Conservation (phyloP, 2,888 invertebrate species). For the Acanthococcus lagerstroemiae region DNA sequence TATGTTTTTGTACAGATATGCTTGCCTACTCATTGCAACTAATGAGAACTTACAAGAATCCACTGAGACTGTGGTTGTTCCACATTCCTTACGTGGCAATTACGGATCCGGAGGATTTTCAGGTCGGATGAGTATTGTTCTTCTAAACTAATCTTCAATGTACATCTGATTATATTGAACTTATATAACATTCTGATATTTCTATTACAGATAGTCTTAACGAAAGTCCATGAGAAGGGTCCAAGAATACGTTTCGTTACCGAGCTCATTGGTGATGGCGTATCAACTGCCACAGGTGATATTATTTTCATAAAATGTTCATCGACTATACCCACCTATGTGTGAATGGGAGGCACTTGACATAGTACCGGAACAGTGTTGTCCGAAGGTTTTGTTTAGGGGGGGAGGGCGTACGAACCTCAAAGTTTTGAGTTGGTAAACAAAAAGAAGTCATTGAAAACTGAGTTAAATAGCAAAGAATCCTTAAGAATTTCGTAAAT, state of each 20-base stretch:
- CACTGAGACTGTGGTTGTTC: slow-evolving; percentile 2
- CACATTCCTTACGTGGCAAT: slow-evolving; percentile 8
- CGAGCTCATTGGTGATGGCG: slow-evolving; percentile 37
- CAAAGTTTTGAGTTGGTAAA: too few species aligned
- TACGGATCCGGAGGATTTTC: slow-evolving; percentile 9
- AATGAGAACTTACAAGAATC: not conserved
- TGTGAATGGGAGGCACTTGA: too few species aligned
- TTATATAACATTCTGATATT: not conserved
- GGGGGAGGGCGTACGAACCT: too few species aligned
- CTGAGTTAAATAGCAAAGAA: too few species aligned
- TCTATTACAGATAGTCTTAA: slow-evolving; percentile 36
- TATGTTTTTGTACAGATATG: slow-evolving; percentile 3
- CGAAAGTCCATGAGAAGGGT: slow-evolving; percentile 36
- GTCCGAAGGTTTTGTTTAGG: too few species aligned
- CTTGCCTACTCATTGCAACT: not conserved
- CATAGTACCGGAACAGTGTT: too few species aligned
- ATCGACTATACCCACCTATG: too few species aligned
- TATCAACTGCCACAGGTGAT: slow-evolving; percentile 37
- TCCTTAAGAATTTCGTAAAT: too few species aligned
- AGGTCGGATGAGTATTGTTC: not conserved
- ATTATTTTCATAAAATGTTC: too few species aligned
- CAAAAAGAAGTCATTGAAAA: too few species aligned
- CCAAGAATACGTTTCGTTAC: slow-evolving; percentile 36
- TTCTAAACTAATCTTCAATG: too few species aligned
- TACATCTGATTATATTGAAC: not conserved